Conservation (phyloP, 2,797 vertebrate genomes). For the Chanos chanos region DNA sequence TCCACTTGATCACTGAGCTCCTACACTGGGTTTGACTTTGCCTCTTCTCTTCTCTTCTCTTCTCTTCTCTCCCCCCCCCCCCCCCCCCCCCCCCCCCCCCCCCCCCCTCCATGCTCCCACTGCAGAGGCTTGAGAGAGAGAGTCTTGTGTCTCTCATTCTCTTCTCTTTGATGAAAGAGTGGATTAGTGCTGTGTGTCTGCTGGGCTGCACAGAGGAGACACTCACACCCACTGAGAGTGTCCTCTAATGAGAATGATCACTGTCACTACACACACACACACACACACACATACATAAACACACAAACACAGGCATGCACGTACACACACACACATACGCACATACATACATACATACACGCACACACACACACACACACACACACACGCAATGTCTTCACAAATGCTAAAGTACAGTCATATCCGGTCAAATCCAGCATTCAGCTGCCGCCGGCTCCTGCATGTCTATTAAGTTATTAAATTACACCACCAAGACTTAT, state of each 20-base stretch:
- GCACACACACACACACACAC: too few species aligned
- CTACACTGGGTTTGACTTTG: background rate
- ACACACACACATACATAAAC: conserved; percentile 26
- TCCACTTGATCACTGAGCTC: background rate
- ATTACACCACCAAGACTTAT: too few species aligned
- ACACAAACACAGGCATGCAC: too few species aligned
- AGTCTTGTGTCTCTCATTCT: conserved; percentile 56
- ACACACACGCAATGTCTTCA: too few species aligned
- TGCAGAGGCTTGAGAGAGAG: conserved; percentile 50
- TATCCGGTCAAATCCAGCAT: too few species aligned
- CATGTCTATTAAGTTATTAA: too few species aligned
- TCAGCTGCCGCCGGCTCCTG: too few species aligned
- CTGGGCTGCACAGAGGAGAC: conserved; percentile 22
- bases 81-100: background rate
- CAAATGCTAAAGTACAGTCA: too few species aligned
- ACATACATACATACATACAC: background rate
- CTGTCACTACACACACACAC: conserved; percentile 38
- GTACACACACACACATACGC: background rate
- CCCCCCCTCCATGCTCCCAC: background rate
- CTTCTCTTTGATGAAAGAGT: conserved; percentile 41
- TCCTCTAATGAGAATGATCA: conserved; percentile 40
- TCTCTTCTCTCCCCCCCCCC: conserved; percentile 31
- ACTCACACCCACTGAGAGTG: conserved; percentile 25
- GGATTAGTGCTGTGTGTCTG: conserved; percentile 31
- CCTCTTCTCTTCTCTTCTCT: conserved; percentile 35